Conservation (phyloP, 1,140 invertebrate species). For the Pseudachorutes palmiensis region DNA sequence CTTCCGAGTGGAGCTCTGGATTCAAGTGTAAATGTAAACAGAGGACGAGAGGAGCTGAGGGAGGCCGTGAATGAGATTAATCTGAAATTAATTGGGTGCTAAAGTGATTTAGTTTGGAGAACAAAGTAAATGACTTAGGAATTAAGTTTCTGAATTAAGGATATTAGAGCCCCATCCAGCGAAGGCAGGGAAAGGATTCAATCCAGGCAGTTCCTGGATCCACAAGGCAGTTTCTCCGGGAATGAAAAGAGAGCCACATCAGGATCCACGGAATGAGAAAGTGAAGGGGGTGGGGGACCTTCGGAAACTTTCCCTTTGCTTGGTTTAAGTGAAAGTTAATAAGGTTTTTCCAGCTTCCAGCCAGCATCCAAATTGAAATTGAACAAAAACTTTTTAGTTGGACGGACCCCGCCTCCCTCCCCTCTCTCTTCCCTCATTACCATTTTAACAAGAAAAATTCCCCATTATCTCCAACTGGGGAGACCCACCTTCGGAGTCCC, state of each 20-base stretch:
- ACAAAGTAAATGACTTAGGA: slow-evolving; percentile 14
- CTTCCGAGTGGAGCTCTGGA: too few species aligned
- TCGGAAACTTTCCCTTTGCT: neutral
- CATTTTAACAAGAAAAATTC: slow-evolving; percentile 7
- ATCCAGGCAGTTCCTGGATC: too few species aligned
- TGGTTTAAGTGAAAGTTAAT: neutral
- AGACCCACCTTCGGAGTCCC: too few species aligned
- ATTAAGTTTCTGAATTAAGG: slow-evolving; percentile 8
- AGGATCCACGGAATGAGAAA: neutral
- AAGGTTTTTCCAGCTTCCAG: neutral
- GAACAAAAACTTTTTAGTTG: neutral
- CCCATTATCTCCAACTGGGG: neutral
- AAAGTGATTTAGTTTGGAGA: slow-evolving; percentile 16
- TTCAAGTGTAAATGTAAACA: too few species aligned
- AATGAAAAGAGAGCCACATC: too few species aligned
- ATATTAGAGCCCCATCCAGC: too few species aligned
- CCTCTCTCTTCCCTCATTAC: too few species aligned
- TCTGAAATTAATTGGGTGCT: slow-evolving; percentile 17
- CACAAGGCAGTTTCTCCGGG: too few species aligned
- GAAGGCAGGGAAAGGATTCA: too few species aligned
- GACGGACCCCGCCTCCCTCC: too few species aligned
- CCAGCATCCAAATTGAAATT: neutral
- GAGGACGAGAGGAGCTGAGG: neutral
- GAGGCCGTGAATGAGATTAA: slow-evolving; percentile 6
- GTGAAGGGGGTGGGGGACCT: neutral